Evolutionary conservation across 2,888 invertebrate species (phyloP), one percentile per base, ranked within the genome.

Genomic region (Oxyteleia sp.): DNA sequence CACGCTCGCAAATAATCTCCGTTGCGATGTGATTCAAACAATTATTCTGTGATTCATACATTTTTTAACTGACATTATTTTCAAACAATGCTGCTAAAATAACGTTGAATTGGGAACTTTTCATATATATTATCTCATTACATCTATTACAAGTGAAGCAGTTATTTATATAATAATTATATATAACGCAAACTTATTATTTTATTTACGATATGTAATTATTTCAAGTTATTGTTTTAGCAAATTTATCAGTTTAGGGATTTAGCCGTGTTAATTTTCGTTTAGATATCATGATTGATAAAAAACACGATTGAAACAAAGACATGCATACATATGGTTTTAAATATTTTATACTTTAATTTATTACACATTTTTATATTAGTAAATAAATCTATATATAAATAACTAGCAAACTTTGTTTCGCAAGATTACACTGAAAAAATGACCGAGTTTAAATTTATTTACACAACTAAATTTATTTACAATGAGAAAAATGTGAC

Each of bases 1-100:
- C 8, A 8, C 38, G 38, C 38, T 47, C 69, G 57, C 69, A 51
- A 64, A 80, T 75, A 79, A 71, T 84, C 49, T 71, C 38, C 41
- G 15, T 20, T 49, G 43, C 64, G 8, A 59, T 45, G 45, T 45
- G 55, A 72, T 55, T 74, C 35, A 47, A 61, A 43, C 20, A 41
- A 75, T 75, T 71, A 64, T 74, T 66, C 16, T 45, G 20, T 51
- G 63, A 23, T 23, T 66, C 45, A 47, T 74, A 16, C 45, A 80
- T 64, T 43, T 72, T 79, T 57, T 29, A 78, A 29, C 8, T 5
- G 18, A 29, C 16, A 45, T 53, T 32, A 72, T 53, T 53, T 53
- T 74, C 51, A 43, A 51, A 51, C 10, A 69, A 49, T 43, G 10
- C 2, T 4, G 29, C 4, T 43, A 1, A 43, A 53, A 69, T 69